A percentile compares a stretch with the other conserved stretches of the same genome.
Evolutionary conservation across 2,797 vertebrate genomes (phyloP).

Genomic region (Channa striata): DNA sequence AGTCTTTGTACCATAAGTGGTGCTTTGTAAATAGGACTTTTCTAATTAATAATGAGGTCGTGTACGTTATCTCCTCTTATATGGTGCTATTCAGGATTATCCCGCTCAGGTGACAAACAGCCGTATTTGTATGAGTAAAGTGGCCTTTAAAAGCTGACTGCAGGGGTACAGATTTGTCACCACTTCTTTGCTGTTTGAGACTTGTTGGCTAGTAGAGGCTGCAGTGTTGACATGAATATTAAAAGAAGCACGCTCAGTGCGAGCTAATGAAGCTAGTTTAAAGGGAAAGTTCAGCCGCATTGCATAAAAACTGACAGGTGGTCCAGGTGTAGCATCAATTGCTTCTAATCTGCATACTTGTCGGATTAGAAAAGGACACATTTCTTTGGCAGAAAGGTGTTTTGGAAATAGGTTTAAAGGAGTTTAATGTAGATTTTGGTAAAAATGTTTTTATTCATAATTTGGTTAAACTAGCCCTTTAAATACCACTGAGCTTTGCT

Average conservation of each 20-base stretch:
- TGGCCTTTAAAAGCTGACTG: not conserved
- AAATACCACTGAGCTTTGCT: too few relatives aligned
- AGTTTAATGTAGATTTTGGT: too few relatives aligned
- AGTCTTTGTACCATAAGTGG: conserved; percentile 24
- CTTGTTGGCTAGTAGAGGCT: not conserved
- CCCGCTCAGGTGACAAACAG: conserved; percentile 53
- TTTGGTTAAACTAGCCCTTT: too few relatives aligned
- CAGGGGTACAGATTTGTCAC: conserved; percentile 4
- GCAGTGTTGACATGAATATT: not conserved
- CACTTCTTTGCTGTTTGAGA: conserved; percentile 11
- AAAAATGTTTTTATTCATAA: too few relatives aligned
- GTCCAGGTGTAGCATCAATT: too few relatives aligned
- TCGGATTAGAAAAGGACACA: too few relatives aligned
- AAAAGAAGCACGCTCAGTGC: not conserved
- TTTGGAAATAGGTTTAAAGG: too few relatives aligned
- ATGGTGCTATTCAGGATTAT: conserved; percentile 61
- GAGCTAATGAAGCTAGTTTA: not conserved
- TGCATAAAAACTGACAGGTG: too few relatives aligned
- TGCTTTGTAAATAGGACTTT: conserved; percentile 71
- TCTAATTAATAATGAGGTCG: conserved; percentile 37
- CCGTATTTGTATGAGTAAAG: too few relatives aligned
- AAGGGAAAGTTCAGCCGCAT: too few relatives aligned
- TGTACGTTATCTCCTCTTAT: conserved; percentile 47
- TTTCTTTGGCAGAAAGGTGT: too few relatives aligned
- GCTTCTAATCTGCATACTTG: too few relatives aligned